Base-by-base conservation (phyloP, 2,113 vertebrate genomes). In the Rhabdornis inornatus region DNA sequence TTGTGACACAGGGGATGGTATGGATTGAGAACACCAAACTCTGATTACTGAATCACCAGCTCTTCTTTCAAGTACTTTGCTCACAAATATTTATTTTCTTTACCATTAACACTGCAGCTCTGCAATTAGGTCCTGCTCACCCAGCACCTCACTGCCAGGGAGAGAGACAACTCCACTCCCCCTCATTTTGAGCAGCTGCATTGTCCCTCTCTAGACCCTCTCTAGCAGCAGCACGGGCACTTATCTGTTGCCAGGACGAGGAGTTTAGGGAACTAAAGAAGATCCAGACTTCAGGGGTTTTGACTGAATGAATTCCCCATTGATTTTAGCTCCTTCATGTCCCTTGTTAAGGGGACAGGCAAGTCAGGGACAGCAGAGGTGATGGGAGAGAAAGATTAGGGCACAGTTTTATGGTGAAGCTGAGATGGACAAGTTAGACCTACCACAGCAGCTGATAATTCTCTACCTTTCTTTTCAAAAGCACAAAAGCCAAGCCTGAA, bases 1-100 rank as follows among this genome's bases (percentile, higher is more conserved):
- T 60, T 55, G 42, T 0, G 0, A 21, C 9, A 59, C 15, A 30
- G 25, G 24, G 55, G 33, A 35, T 6, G 4, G 56, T 49, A 21
- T 69, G 37, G 37, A 33, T 2, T n/a, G 45, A 77, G 80, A 63
- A 33, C 53, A 79, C 23, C 74, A 45, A 72, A 25, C 30, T 42
- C 3, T 0, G 10, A 40, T 35, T 35, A 45, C 14, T 66, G 47
- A n/a, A 50, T 40, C 18, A 2, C 24, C 30, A 94, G 47, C 56
- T 86, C 56, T 65, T 82, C 59, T 44, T 90, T 40, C 39, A 74
- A 17, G 30, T 8, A 16, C 44, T 65, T 22, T 5, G 16, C 42
- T 83, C 64, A 52, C 35, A 42, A 30, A 49, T 15, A 25, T 44
- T 76, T 14, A 4, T 31, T 52, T 47, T 49, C 42, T 49, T 56